These are phyloP conservation scores for Puntigrus tetrazona DNA, from an alignment of 2,113 vertebrate species.

Conservation along the genomic window DNA sequence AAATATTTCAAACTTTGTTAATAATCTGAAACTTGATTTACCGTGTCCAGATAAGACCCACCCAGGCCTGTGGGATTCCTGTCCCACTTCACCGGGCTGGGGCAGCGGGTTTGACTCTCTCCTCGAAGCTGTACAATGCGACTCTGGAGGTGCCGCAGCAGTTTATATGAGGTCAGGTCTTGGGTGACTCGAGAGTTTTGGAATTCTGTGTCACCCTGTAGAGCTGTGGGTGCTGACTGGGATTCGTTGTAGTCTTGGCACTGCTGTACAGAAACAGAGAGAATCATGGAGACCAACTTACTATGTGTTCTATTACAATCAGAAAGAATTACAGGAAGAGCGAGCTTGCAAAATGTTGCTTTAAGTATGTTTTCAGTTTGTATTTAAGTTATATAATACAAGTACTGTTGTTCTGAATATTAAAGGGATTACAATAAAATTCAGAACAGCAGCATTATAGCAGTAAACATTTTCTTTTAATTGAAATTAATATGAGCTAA, in stretches of 20 bases:
- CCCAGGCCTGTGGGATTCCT: conserved; percentile 48
- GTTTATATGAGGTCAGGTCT: conserved; percentile 70
- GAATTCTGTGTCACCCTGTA: conserved; percentile 38
- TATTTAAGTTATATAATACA: not conserved
- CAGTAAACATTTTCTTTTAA: not conserved
- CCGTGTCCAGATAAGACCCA: conserved; percentile 65
- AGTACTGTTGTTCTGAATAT: not conserved
- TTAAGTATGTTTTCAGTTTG: not conserved
- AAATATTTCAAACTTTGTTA: not conserved
- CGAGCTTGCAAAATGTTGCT: not conserved
- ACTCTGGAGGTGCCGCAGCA: conserved; percentile 74
- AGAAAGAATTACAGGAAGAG: not conserved
- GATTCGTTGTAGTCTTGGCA: conserved; percentile 47
- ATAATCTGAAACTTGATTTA: conserved; percentile 45
- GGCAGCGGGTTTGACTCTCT: conserved; percentile 62
- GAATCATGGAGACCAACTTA: not conserved
- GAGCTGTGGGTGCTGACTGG: conserved; percentile 48
- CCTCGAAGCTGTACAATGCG: conserved; percentile 73
- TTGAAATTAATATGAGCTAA: not conserved
- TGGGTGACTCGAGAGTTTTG: conserved; percentile 47
- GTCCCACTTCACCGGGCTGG: conserved; percentile 14
- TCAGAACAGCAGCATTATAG: not conserved
- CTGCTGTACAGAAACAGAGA: conserved; percentile 53
- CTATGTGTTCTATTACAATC: not conserved
- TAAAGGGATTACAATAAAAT: not conserved